These are phyloP conservation scores for Meriones psammophilus DNA, from an alignment of 2,797 vertebrate species.

Conservation along the genomic window DNA sequence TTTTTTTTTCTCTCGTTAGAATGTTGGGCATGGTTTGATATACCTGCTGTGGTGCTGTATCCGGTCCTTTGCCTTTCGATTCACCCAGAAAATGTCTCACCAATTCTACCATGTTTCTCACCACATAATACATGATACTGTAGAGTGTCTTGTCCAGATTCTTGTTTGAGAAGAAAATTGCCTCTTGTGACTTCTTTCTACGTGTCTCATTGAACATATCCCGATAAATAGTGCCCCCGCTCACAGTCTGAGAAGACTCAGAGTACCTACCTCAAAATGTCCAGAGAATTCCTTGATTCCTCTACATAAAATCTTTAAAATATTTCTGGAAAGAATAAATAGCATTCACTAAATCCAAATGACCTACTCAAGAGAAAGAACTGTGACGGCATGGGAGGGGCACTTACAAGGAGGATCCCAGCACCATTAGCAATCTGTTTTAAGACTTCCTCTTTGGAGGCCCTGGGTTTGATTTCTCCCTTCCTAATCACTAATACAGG, in stretches of 20 bases:
- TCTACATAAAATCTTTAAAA: neutral
- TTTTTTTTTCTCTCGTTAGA: slow-evolving; percentile 46
- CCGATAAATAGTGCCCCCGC: neutral
- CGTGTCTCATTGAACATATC: neutral
- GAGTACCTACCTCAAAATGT: neutral
- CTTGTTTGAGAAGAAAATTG: neutral
- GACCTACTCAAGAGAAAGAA: slow-evolving; percentile 16
- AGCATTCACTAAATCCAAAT: slow-evolving; percentile 34
- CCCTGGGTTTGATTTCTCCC: neutral
- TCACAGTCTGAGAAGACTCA: neutral
- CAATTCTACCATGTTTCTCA: slow-evolving; percentile 16
- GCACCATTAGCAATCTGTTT: neutral
- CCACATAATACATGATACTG: neutral
- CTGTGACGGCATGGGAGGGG: neutral
- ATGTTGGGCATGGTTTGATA: slow-evolving; percentile 49
- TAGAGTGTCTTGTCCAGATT: neutral
- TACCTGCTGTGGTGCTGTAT: neutral
- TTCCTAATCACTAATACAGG: neutral
- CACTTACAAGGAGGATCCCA: neutral
- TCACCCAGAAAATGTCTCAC: neutral
- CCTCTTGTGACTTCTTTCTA: neutral
- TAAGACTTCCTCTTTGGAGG: neutral
- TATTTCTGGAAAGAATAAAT: neutral
- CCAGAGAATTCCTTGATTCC: neutral
- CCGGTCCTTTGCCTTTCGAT: slow-evolving; percentile 25